Base-by-base conservation (phyloP, 2,888 invertebrate species). In the Desoria tigrina region DNA sequence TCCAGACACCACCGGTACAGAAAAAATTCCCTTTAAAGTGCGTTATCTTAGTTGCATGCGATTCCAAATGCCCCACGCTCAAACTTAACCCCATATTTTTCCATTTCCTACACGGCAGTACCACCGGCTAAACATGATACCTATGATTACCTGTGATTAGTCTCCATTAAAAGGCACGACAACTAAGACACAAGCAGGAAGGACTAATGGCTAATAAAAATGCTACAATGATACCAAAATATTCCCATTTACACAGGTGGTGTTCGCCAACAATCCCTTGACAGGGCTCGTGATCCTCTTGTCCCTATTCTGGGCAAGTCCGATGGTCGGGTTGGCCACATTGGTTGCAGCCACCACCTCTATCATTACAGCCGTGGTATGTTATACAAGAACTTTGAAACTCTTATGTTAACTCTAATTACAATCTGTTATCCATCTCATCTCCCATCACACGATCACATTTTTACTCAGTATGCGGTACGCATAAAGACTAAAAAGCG, bases 261-360 rank as follows among this genome's bases (percentile, higher is more conserved):
- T 78, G 7, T 80, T 81, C 56, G 79, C 80, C 9, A 82, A 82
- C 74, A 82, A 82, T 76, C 81, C 82, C 9, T 71, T 82, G 62
- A 80, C 80, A 50, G 82, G 82, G 14, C 63, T 81, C 14, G 68
- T 82, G 24, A 79, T 82, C 68, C 76, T 79, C 27, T 66, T 79
- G 28, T 79, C 79, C 14, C 74, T 82, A 21, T 78, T 77, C 61
- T 71, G 77, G 61, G 77, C 78, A 4, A 76, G 77, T 69, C 50
- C 69, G 2, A 21, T 57, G 2, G 75, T 73, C 1, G 77, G 77
- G 0, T 50, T 69, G 39, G 77, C 75, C 9, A 72, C 73, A 21
- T 42, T 60, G 3, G 61, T 75, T 14, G 61, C 73, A 9, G 71
- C 74, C 23, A 57, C 72, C 23, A 51, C 61, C 0, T 76, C 77